A percentile compares a stretch with the other conserved stretches of the same genome.
Conservation (phyloP, 2,113 vertebrate species). For the Neomonachus schauinslandi region DNA sequence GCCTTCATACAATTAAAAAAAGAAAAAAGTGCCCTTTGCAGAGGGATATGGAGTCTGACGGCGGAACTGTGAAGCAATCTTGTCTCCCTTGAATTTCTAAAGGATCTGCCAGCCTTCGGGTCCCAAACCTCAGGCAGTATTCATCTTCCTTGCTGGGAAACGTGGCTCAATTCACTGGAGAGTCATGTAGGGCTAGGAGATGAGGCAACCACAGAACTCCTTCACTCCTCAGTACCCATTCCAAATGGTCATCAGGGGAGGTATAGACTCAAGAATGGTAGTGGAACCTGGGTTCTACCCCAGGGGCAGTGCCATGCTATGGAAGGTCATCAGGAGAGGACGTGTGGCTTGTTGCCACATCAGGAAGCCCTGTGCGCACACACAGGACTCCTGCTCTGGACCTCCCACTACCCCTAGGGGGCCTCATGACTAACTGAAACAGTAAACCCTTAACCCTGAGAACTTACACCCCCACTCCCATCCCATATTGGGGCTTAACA, state of each 20-base stretch:
- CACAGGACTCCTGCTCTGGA: neutral
- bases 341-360: neutral
- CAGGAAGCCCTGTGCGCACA: neutral
- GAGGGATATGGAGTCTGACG: neutral
- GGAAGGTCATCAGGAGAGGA: neutral
- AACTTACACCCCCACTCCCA: neutral
- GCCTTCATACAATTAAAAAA: neutral
- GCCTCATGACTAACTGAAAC: neutral
- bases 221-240: conserved; percentile 17
- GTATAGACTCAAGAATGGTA: neutral
- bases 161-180: neutral
- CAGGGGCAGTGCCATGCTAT: neutral
- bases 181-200: neutral
- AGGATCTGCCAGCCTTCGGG: neutral
- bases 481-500: neutral
- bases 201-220: conserved; percentile 9
- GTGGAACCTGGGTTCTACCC: neutral
- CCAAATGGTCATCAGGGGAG: conserved; percentile 34
- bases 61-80: neutral
- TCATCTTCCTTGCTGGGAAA: neutral
- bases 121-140: neutral
- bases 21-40: neutral
- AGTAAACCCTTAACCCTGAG: neutral
- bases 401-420: neutral
- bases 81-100: neutral